Evolutionary conservation across 2,888 invertebrate species (phyloP).

Genomic region (Clivina fossor): DNA sequence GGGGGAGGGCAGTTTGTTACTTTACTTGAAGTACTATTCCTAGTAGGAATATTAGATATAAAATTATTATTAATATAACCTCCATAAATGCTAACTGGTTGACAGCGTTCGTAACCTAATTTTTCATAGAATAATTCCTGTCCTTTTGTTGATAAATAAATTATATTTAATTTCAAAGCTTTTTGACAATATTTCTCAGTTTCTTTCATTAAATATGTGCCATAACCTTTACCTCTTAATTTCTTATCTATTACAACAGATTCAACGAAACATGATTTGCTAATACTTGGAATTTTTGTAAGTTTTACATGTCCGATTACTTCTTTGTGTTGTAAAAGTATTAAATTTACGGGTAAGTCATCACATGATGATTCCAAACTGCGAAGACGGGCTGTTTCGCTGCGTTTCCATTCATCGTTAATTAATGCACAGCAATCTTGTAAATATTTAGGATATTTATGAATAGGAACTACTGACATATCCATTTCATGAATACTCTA

Average conservation of each 20-base stretch:
- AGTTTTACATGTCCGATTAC: constrained; percentile 82
- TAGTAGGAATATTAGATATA: too few relatives aligned
- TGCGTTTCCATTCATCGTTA: constrained; percentile 86
- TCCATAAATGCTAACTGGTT: constrained; percentile 71
- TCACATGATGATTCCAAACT: constrained; percentile 74
- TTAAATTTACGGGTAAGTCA: constrained; percentile 69
- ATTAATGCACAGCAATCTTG: constrained; percentile 73
- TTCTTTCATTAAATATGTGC: constrained; percentile 71
- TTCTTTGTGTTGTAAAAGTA: constrained; percentile 60
- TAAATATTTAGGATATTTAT: constrained; percentile 70
- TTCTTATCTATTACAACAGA: constrained; percentile 75
- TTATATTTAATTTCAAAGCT: constrained; percentile 61
- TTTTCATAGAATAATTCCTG: constrained; percentile 76
- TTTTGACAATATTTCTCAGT: constrained; percentile 73
- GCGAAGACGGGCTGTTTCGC: constrained; percentile 75
- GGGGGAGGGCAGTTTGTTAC: constrained; percentile 47
- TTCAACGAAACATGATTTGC: constrained; percentile 75
- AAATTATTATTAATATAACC: constrained; percentile 43
- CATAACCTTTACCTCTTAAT: constrained; percentile 74
- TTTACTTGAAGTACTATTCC: constrained; percentile 35
- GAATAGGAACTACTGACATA: constrained; percentile 65
- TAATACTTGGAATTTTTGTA: constrained; percentile 68
- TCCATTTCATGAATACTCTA: constrained; percentile 40
- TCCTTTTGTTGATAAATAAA: constrained; percentile 61
- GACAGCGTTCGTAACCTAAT: constrained; percentile 70